Evolutionary conservation across 2,888 invertebrate genomes (phyloP).

Genomic region (Polydrusus pterygomalis): DNA sequence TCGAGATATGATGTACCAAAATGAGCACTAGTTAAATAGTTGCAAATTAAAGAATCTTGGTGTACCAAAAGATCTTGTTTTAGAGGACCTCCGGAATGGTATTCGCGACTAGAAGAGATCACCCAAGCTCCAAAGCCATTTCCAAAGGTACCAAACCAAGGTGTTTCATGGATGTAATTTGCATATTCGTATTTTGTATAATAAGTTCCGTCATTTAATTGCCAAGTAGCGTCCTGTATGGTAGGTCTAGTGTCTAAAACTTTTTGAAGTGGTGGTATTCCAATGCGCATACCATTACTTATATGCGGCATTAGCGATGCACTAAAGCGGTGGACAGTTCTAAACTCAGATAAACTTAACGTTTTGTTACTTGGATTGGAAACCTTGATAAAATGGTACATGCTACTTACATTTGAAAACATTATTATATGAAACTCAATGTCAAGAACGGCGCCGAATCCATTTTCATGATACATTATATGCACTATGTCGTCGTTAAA

Average conservation of each 20-base stretch:
- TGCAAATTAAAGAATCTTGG: slow-evolving; percentile 25
- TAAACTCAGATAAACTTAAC: slow-evolving; percentile 22
- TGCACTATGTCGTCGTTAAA: slow-evolving; percentile 7
- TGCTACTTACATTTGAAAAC: slow-evolving; percentile 26
- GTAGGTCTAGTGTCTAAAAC: slow-evolving; percentile 24
- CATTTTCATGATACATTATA: slow-evolving; percentile 14
- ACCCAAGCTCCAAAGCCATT: slow-evolving; percentile 35
- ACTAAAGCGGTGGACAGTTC: slow-evolving; percentile 28
- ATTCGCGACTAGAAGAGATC: slow-evolving; percentile 25
- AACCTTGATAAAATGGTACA: slow-evolving; percentile 30
- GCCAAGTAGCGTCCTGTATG: slow-evolving; percentile 35
- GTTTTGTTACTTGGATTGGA: slow-evolving; percentile 3
- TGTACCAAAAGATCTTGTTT: slow-evolving; percentile 36
- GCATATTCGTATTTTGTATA: slow-evolving; percentile 37
- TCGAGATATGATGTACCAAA: slow-evolving; percentile 19
- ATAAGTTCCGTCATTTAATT: slow-evolving; percentile 27
- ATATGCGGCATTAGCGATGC: slow-evolving; percentile 1
- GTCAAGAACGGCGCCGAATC: not conserved
- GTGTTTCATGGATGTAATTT: slow-evolving; percentile 29
- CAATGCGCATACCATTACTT: slow-evolving; percentile 12
- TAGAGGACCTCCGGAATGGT: slow-evolving; percentile 37
- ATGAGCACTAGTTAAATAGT: slow-evolving; percentile 31
- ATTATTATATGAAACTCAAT: slow-evolving; percentile 30
- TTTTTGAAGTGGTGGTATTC: slow-evolving; percentile 16
- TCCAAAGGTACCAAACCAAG: slow-evolving; percentile 39